Percentiles rank a stretch among this genome's conserved stretches.
Conservation (phyloP, 2,113 vertebrate species). For the Columba livia region DNA sequence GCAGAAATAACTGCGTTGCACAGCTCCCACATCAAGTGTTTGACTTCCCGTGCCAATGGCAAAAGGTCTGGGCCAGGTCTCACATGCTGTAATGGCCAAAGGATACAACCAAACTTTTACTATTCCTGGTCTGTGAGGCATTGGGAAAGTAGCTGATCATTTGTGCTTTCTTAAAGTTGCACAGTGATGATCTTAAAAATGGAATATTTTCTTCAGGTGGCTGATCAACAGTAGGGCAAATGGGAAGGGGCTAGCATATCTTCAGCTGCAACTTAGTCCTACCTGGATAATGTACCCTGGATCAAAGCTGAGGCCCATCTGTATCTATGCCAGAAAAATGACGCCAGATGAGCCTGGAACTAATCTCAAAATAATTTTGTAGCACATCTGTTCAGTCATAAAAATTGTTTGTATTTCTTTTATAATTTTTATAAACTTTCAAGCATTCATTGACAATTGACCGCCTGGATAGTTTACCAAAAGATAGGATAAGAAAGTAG, state of each 20-base stretch:
- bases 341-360: not conserved
- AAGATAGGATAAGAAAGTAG: not conserved
- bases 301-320: not conserved
- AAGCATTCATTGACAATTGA: not conserved
- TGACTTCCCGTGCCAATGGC: not conserved
- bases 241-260: not conserved
- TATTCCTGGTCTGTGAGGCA: not conserved
- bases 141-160: accelerated
- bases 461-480: not conserved
- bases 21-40: not conserved
- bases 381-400: not conserved
- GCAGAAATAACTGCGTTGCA: not conserved
- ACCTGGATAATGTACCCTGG: accelerated
- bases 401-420: not conserved
- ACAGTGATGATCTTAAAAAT: not conserved
- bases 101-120: not conserved
- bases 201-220: not conserved
- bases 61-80: not conserved
- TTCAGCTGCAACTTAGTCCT: not conserved
- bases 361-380: not conserved
- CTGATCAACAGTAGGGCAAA: not conserved
- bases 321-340: not conserved
- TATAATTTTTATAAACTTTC: not conserved
- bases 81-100: not conserved
- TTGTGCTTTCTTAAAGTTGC: not conserved